Percentiles rank a stretch among this genome's conserved stretches.
Evolutionary conservation across 2,113 vertebrate species (phyloP).

Genomic region (Malurus cyaneus): DNA sequence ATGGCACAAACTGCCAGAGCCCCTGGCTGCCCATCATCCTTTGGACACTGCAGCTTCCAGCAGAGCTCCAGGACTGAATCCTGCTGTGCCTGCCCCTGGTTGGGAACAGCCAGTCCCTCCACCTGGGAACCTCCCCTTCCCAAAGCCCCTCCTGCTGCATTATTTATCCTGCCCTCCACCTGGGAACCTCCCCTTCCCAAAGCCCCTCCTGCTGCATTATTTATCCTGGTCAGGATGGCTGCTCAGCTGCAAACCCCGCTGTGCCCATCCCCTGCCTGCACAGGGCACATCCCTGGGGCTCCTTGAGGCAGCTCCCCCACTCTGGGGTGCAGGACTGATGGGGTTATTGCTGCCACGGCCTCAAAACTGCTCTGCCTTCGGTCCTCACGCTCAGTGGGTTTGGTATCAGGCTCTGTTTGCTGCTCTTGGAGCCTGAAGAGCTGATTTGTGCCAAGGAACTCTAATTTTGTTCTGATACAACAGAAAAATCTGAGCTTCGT

Average conservation of each 20-base stretch:
- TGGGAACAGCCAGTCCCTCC: not conserved
- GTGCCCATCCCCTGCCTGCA: not conserved
- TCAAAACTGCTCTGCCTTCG: not conserved
- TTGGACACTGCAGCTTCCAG: not conserved
- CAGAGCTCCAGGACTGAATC: not conserved
- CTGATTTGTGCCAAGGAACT: not conserved
- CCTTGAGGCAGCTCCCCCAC: not conserved
- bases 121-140: not conserved
- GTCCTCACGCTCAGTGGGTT: not conserved
- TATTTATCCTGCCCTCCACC: not conserved
- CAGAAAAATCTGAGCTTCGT: not conserved
- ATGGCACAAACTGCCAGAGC: not conserved
- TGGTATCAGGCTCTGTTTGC: not conserved
- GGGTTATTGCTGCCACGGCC: not conserved
- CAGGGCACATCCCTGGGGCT: not conserved
- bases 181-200: not conserved
- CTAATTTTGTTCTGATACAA: not conserved
- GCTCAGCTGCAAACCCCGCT: constrained; percentile 28
- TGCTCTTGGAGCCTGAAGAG: not conserved
- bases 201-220: not conserved
- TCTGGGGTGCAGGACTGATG: not conserved
- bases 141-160: not conserved
- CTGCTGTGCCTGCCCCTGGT: not conserved
- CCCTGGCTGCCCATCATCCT: not conserved
- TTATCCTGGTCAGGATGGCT: not conserved